Evolutionary conservation across 2,888 invertebrate species (phyloP).

Genomic region (Meteorus cinctellus): DNA sequence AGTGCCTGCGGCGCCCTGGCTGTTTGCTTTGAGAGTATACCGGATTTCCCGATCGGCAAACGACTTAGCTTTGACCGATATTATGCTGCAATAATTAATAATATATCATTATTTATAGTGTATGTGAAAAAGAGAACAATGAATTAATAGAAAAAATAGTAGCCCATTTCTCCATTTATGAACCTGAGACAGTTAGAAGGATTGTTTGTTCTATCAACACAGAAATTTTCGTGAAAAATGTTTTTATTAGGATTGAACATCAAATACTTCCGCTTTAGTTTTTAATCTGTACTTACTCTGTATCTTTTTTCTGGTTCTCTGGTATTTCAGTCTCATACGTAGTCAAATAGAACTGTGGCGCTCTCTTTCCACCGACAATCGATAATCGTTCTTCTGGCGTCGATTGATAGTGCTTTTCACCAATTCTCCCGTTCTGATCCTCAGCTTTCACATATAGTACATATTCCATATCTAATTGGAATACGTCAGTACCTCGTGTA

Average conservation of each 20-base stretch:
- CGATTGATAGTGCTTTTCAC: constrained; percentile 90
- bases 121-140: no score
- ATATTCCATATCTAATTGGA: constrained; percentile 96
- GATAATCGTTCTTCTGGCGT: constrained; percentile 93
- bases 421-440: constrained; percentile 95
- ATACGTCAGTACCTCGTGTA: constrained; percentile 92
- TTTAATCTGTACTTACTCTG: constrained; percentile 83
- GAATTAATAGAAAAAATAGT: no score
- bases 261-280: not conserved
- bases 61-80: constrained; percentile 97
- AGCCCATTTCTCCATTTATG: no score
- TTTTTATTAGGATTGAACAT: constrained; percentile 23
- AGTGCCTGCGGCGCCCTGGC: constrained; percentile 92
- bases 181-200: no score
- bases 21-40: constrained; percentile 95
- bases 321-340: constrained; percentile 96
- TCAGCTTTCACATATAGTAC: constrained; percentile 97
- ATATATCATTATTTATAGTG: constrained; percentile 13
- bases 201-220: no score
- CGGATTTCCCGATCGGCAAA: constrained; percentile 97
- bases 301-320: constrained; percentile 97
- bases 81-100: constrained; percentile 80
- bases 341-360: constrained; percentile 97
- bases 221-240: not conserved
- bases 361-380: constrained; percentile 97